These are phyloP conservation scores for Ctena decussata DNA, from an alignment of 2,888 invertebrate genomes.

Conservation along the genomic window DNA sequence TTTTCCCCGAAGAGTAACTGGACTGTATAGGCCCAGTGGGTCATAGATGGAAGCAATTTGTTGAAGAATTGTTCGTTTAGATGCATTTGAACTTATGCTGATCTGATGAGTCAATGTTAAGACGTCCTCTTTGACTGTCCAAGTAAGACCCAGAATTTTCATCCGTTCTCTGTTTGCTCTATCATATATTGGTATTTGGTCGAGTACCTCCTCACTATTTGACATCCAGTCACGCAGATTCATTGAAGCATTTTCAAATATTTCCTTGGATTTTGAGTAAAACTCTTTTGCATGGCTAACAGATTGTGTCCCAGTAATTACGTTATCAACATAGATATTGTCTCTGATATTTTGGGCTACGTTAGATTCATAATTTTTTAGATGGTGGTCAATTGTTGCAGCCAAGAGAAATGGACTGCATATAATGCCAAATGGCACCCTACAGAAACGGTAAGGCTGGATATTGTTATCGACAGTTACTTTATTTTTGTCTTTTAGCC, in stretches of 20 bases:
- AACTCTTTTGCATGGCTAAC: not conserved
- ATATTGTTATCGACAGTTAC: not conserved
- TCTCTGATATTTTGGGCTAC: not conserved
- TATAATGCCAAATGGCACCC: constrained; percentile 24
- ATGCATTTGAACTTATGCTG: too few species aligned
- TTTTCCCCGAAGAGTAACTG: too few species aligned
- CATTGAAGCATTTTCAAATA: constrained; percentile 20
- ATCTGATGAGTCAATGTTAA: not conserved
- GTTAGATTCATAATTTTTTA: not conserved
- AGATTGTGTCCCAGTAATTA: not conserved
- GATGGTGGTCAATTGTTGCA: constrained; percentile 15
- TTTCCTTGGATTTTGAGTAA: not conserved
- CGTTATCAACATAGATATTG: constrained; percentile 24
- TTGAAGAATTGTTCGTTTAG: too few species aligned
- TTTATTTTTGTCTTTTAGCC: constrained; percentile 17
- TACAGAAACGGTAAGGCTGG: constrained; percentile 11
- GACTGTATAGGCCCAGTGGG: too few species aligned
- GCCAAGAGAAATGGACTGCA: constrained; percentile 22
- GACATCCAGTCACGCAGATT: constrained; percentile 29
- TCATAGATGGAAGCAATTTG: too few species aligned
- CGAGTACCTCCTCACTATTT: not conserved
- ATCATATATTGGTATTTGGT: not conserved
- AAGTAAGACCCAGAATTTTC: constrained; percentile 15
- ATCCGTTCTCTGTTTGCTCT: not conserved
- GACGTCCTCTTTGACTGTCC: not conserved